Percentiles rank a stretch among this genome's conserved stretches.
phyloP scores from a whole-genome alignment of 1,140 invertebrate species.

The Meloidogyne chitwoodi region DNA sequence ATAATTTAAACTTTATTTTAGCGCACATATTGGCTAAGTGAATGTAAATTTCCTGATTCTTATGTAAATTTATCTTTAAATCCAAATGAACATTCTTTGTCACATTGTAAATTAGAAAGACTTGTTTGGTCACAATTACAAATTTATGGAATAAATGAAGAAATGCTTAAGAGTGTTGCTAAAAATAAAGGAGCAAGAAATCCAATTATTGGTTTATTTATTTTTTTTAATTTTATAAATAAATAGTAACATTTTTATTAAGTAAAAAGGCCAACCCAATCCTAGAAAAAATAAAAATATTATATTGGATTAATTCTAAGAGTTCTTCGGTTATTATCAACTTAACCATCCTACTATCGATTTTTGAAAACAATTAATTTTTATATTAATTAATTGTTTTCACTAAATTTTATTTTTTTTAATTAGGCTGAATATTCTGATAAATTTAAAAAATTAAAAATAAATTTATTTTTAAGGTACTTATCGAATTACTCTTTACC shows the following conservation, averaged over 20 bases:
- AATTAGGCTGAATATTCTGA: too few species aligned
- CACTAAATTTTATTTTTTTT: too few species aligned
- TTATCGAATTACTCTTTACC: conserved; percentile 54
- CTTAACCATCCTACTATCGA: too few species aligned
- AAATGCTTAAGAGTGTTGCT: conserved; percentile 49
- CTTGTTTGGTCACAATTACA: conserved; percentile 48
- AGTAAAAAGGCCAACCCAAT: too few species aligned
- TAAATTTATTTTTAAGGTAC: conserved; percentile 29
- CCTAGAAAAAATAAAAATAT: too few species aligned
- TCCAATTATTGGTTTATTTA: conserved; percentile 41
- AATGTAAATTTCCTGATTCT: conserved; percentile 52
- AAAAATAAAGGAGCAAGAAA: conserved; percentile 52
- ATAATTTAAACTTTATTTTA: conserved; percentile 22
- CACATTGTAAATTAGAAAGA: conserved; percentile 38
- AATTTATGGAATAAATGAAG: conserved; percentile 48
- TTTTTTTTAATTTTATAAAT: background rate
- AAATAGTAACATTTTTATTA: background rate
- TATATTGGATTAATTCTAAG: too few species aligned
- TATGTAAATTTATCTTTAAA: conserved; percentile 47
- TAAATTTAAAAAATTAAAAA: background rate
- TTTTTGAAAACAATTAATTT: too few species aligned
- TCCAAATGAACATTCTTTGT: conserved; percentile 43
- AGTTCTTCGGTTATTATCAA: too few species aligned
- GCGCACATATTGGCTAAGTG: conserved; percentile 50
- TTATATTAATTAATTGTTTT: too few species aligned